Conservation (phyloP, 2,888 invertebrate species). For the Bimastos eiseni region DNA sequence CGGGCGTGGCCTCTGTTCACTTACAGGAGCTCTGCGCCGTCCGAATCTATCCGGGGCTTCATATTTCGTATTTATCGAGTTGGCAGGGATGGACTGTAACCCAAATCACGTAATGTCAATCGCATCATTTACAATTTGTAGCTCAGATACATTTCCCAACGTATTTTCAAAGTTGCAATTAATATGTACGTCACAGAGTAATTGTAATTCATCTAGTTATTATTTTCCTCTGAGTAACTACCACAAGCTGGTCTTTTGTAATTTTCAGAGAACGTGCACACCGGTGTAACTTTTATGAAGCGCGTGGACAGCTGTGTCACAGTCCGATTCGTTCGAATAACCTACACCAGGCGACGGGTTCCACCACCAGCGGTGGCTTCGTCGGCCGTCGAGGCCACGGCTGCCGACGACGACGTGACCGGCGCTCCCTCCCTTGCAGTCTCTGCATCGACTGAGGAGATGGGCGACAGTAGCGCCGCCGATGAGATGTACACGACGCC, state of each 20-base stretch:
- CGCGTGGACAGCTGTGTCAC: slow-evolving; percentile 43
- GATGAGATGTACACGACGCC: slow-evolving; percentile 33
- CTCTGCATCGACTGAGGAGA: slow-evolving; percentile 43
- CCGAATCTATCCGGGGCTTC: too few species aligned
- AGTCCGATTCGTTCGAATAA: slow-evolving; percentile 44
- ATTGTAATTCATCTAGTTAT: too few species aligned
- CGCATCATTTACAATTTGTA: too few species aligned
- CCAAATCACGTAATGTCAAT: too few species aligned
- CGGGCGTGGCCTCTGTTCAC: too few species aligned
- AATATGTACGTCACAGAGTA: too few species aligned
- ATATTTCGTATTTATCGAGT: too few species aligned
- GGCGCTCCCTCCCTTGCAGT: slow-evolving; percentile 54
- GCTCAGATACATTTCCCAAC: too few species aligned
- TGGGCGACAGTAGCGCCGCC: slow-evolving; percentile 43
- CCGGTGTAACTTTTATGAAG: slow-evolving; percentile 46
- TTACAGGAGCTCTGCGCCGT: too few species aligned
- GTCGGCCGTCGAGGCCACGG: neutral
- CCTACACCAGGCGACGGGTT: slow-evolving; percentile 36
- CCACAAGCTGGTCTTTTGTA: neutral
- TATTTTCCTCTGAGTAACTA: too few species aligned
- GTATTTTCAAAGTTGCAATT: too few species aligned
- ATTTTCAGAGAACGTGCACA: slow-evolving; percentile 43
- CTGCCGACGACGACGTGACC: neutral
- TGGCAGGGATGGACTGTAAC: too few species aligned
- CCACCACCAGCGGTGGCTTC: neutral